Conservation (phyloP, 2,113 vertebrate genomes). For the Neogobius melanostomus region DNA sequence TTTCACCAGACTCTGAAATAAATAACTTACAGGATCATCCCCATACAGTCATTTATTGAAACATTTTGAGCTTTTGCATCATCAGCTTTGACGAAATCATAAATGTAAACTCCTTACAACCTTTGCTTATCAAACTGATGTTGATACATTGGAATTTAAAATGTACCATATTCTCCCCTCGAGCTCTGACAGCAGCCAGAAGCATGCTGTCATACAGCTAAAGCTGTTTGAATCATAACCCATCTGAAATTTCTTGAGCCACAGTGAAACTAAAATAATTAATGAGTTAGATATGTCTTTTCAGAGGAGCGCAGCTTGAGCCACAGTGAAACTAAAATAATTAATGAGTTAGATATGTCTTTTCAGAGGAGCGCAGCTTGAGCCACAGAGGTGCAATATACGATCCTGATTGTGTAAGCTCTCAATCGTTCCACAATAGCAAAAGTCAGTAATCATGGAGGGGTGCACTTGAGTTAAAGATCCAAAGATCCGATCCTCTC, state of each 20-base stretch:
- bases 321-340: conserved; percentile 1
- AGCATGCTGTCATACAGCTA: conserved; percentile 16
- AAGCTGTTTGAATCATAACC: conserved; percentile 13
- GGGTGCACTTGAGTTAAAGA: too few species aligned
- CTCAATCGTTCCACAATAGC: too few species aligned
- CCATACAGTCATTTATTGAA: neutral
- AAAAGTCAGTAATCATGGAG: neutral
- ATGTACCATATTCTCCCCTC: conserved; percentile 1
- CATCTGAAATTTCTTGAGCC: conserved; percentile 2
- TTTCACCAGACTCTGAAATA: neutral
- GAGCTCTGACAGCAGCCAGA: neutral
- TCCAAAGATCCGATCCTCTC: too few species aligned
- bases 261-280: neutral
- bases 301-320: conserved; percentile 5
- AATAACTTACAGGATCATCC: too few species aligned
- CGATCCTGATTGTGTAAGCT: neutral
- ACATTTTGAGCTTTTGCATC: too few species aligned
- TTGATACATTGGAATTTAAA: neutral
- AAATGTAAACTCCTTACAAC: neutral
- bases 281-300: neutral
- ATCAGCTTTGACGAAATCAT: too few species aligned
- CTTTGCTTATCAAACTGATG: conserved; percentile 8
- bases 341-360: neutral
- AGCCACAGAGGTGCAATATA: neutral
- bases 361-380: conserved; percentile 3